A percentile compares a stretch with the other conserved stretches of the same genome.
phyloP scores from a whole-genome alignment of 2,888 invertebrate species.

The Acrobasis suavella region DNA sequence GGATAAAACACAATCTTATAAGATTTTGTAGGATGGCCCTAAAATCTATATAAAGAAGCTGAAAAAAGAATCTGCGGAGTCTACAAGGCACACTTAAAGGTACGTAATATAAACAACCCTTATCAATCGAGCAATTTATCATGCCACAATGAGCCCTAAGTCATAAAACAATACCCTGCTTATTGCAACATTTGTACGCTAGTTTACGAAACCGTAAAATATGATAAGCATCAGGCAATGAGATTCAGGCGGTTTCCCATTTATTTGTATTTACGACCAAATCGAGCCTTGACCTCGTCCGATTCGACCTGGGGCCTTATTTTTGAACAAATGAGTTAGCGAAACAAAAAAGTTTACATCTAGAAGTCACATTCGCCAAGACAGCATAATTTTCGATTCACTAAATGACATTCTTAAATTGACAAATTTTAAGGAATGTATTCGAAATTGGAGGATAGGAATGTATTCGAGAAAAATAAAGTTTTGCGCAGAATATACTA shows the following conservation, averaged over 20 bases:
- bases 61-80: neutral
- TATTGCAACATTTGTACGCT: constrained; percentile 62
- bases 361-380: no score
- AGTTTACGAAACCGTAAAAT: constrained; percentile 71
- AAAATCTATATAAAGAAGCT: neutral
- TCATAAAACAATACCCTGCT: constrained; percentile 55
- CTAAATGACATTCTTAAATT: no score
- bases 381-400: no score
- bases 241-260: constrained; percentile 68
- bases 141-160: constrained; percentile 35
- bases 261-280: constrained; percentile 75
- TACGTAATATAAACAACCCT: constrained; percentile 11
- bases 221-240: constrained; percentile 73
- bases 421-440: no score
- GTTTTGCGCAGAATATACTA: no score
- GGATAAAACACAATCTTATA: no score
- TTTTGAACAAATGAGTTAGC: no score
- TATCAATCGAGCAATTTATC: constrained; percentile 17
- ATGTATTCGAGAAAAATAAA: no score
- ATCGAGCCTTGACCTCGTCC: constrained; percentile 62
- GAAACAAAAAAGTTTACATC: no score
- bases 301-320: constrained; percentile 36
- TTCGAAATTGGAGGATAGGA: no score
- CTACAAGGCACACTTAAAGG: neutral
- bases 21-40: neutral